These are phyloP conservation scores for Dasyprocta punctata DNA, from an alignment of 2,113 vertebrate genomes.

Conservation along the genomic window DNA sequence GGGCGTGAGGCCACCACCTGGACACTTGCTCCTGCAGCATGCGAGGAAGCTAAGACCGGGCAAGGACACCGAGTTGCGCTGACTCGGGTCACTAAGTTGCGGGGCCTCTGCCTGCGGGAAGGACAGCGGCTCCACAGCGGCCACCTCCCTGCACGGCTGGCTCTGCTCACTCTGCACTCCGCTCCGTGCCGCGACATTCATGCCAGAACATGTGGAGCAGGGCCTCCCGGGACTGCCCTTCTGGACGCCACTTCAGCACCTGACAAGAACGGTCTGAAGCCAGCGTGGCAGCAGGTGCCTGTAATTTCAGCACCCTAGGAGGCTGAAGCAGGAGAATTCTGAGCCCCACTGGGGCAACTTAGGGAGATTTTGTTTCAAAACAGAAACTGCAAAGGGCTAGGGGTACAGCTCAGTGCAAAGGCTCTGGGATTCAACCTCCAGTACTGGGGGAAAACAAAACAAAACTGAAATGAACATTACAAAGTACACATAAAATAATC, in stretches of 20 bases:
- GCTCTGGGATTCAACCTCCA: neutral
- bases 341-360: neutral
- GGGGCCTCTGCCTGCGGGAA: neutral
- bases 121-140: neutral
- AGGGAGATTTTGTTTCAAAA: neutral
- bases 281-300: neutral
- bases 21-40: neutral
- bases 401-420: neutral
- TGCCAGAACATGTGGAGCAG: no score
- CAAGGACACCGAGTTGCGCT: rapidly evolving
- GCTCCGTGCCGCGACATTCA: no score
- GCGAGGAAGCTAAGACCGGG: neutral
- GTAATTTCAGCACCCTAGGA: neutral
- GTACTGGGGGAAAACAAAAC: neutral
- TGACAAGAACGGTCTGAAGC: neutral
- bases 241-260: neutral
- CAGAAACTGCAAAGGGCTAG: neutral
- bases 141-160: neutral
- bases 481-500: neutral
- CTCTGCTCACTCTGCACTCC: neutral
- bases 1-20: rapidly evolving
- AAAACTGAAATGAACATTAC: neutral
- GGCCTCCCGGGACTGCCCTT: neutral
- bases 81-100: rapidly evolving
- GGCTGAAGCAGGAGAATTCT: neutral